A percentile compares a stretch with the other conserved stretches of the same genome.
Conservation (phyloP, 2,888 invertebrate species). For the Epinotia nisella region DNA sequence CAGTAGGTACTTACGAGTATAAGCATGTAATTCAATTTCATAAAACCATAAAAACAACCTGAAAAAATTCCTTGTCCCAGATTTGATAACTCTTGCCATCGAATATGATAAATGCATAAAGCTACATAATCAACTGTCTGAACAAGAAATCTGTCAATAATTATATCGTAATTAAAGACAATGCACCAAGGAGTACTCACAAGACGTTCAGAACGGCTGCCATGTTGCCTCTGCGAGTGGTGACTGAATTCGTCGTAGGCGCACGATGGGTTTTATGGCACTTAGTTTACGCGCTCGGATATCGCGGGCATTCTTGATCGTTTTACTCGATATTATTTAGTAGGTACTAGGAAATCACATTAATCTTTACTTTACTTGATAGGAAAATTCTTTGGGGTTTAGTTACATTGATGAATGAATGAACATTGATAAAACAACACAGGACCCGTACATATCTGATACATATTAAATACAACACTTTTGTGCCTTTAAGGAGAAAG, state of each 20-base stretch:
- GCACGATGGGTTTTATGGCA: constrained; percentile 49
- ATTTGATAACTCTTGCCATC: not conserved
- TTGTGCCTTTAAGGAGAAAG: too few relatives aligned
- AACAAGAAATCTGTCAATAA: not conserved
- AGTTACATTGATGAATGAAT: too few relatives aligned
- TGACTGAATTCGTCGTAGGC: constrained; percentile 48
- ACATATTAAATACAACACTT: too few relatives aligned
- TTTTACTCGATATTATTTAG: constrained; percentile 6
- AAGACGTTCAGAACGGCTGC: constrained; percentile 42
- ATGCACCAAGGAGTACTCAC: constrained; percentile 2
- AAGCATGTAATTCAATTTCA: not conserved
- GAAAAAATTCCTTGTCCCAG: not conserved
- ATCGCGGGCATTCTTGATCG: constrained; percentile 45
- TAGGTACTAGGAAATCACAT: not conserved
- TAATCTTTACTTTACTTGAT: not conserved
- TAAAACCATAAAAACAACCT: not conserved
- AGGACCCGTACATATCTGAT: too few relatives aligned
- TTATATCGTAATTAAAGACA: not conserved
- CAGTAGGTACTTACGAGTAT: too few relatives aligned
- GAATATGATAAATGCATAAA: not conserved
- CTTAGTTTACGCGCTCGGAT: constrained; percentile 44
- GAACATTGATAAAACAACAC: too few relatives aligned
- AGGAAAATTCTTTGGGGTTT: too few relatives aligned
- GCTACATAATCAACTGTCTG: not conserved
- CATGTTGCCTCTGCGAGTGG: constrained; percentile 18